Conservation (phyloP, 2,113 vertebrate species). For the Synodontis membranacea region DNA sequence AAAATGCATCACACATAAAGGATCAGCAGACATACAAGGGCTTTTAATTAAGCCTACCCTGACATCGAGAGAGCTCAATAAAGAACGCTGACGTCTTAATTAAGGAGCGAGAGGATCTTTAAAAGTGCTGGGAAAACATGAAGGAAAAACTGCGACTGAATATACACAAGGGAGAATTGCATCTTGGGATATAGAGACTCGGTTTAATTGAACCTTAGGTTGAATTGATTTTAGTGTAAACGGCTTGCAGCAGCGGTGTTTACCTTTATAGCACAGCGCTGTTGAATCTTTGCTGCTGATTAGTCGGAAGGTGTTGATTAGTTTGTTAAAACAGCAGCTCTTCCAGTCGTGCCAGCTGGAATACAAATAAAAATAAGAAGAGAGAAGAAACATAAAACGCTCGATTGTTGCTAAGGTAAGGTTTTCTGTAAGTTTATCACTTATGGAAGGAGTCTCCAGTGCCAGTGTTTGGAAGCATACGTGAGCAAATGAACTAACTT, state of each 20-base stretch:
- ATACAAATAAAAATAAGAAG: too few species aligned
- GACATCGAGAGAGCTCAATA: neutral
- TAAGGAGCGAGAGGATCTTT: neutral
- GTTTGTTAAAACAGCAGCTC: neutral
- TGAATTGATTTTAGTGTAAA: neutral
- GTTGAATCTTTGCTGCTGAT: neutral
- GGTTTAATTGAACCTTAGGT: neutral
- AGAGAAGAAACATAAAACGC: too few species aligned
- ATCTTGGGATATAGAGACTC: neutral
- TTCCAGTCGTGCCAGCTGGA: neutral
- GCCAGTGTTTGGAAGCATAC: neutral
- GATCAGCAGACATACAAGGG: neutral
- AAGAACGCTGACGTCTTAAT: neutral
- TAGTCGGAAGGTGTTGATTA: neutral
- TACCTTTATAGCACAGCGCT: neutral
- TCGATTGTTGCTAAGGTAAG: neutral
- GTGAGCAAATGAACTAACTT: neutral
- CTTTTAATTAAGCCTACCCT: neutral
- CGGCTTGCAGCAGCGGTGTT: neutral
- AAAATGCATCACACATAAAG: neutral
- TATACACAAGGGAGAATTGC: neutral
- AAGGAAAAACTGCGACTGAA: neutral
- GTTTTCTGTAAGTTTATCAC: neutral
- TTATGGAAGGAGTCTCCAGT: neutral
- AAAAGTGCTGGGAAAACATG: neutral